Percentiles rank a stretch among this genome's conserved stretches.
These are phyloP conservation scores for Theretra japonica DNA, from an alignment of 2,888 invertebrate genomes.

Conservation along the genomic window DNA sequence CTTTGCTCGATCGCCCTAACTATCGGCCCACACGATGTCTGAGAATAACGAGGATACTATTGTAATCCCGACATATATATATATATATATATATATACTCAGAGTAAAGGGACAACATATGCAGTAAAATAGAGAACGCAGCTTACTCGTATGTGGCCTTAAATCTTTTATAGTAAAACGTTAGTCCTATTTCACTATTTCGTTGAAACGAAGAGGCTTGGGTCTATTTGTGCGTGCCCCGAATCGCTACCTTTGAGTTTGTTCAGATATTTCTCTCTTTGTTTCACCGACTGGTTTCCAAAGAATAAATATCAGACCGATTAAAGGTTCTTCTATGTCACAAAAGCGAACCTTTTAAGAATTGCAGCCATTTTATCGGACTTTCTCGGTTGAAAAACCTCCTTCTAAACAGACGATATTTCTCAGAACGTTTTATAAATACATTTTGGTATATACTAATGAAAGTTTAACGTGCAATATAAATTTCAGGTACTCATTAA, in stretches of 20 bases:
- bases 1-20: too few relatives aligned
- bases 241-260: conserved; percentile 2
- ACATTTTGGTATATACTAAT: not conserved
- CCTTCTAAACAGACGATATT: not conserved
- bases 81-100: too few relatives aligned
- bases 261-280: conserved; percentile 13
- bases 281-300: not conserved
- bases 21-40: too few relatives aligned
- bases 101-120: too few relatives aligned
- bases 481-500: not conserved
- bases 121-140: too few relatives aligned
- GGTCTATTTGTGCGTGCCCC: conserved; percentile 12
- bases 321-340: not conserved
- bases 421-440: not conserved
- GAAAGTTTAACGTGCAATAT: not conserved
- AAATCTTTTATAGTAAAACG: not conserved
- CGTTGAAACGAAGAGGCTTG: conserved; percentile 8
- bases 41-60: too few relatives aligned
- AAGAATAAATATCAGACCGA: not conserved
- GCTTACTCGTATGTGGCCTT: too few relatives aligned
- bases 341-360: conserved; percentile 3
- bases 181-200: conserved; percentile 9
- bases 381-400: not conserved
- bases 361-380: not conserved
- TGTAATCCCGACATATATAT: too few relatives aligned